phyloP scores from a whole-genome alignment of 2,113 vertebrate species.

The Fukomys damarensis region DNA sequence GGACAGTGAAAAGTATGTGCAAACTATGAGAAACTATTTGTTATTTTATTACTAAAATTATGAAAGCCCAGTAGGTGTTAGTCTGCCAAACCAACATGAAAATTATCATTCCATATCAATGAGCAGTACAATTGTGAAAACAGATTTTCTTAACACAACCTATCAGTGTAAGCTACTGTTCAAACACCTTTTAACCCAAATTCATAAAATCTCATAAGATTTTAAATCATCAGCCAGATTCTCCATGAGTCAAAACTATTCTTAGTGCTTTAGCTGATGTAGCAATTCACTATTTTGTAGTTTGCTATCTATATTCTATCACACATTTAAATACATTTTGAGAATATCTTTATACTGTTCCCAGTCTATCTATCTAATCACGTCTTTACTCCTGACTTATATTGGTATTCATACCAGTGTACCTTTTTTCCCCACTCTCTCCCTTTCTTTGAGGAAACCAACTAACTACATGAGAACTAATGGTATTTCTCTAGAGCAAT shows the following conservation, averaged over 20 bases:
- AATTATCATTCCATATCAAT: background rate
- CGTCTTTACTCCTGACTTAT: background rate
- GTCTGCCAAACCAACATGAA: background rate
- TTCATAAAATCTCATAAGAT: slow-evolving; percentile 23
- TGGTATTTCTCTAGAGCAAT: background rate
- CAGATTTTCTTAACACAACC: background rate
- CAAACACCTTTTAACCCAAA: slow-evolving; percentile 59
- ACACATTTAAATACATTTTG: background rate
- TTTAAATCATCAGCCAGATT: slow-evolving; percentile 28
- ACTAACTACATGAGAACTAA: background rate
- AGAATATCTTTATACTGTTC: background rate
- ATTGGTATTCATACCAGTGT: background rate
- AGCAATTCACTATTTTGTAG: slow-evolving; percentile 33
- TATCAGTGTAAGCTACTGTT: background rate
- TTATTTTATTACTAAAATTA: slow-evolving; percentile 60
- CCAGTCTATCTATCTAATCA: background rate
- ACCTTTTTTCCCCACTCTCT: background rate
- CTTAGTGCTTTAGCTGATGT: background rate
- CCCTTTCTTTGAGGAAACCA: too few relatives aligned
- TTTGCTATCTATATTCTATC: background rate
- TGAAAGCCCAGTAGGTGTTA: background rate
- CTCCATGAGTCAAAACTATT: slow-evolving; percentile 14
- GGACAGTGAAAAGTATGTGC: background rate
- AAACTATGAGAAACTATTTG: slow-evolving; percentile 41
- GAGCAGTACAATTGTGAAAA: background rate